These are phyloP conservation scores for Heliconius ismenius DNA, from an alignment of 2,888 invertebrate species.

Conservation along the genomic window DNA sequence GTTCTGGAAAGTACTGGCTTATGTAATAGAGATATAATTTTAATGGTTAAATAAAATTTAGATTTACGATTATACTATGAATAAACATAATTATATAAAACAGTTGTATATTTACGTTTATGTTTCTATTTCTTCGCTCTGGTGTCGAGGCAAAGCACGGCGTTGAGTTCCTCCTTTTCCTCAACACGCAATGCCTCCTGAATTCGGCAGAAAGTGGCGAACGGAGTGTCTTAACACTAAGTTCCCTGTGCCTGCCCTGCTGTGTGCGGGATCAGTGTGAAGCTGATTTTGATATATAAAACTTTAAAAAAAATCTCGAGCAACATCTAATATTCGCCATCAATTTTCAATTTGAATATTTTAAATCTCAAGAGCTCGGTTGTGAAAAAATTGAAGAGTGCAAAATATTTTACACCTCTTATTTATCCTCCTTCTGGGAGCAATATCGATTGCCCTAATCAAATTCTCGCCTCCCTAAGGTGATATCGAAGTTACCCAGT, in stretches of 20 bases:
- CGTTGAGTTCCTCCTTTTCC: no score
- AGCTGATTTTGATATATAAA: neutral
- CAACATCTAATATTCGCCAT: neutral
- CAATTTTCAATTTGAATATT: slow-evolving; percentile 6
- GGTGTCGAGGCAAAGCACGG: no score
- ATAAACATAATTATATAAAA: neutral
- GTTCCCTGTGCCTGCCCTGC: no score
- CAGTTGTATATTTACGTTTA: no score
- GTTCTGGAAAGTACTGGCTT: neutral
- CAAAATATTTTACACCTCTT: slow-evolving; percentile 10
- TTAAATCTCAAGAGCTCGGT: neutral
- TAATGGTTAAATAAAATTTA: no score
- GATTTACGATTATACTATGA: neutral
- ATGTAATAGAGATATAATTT: neutral
- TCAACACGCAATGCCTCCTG: no score
- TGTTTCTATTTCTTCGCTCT: no score
- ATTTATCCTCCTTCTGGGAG: slow-evolving; percentile 19
- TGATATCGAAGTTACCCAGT: slow-evolving; percentile 16
- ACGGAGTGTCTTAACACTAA: no score
- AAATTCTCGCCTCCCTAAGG: slow-evolving; percentile 1
- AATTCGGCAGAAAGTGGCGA: no score
- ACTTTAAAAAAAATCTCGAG: neutral
- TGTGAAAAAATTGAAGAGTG: neutral
- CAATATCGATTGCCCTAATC: slow-evolving; percentile 19
- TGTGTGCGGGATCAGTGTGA: no score